phyloP scores from a whole-genome alignment of 2,113 vertebrate species.

The Albula glossodonta region DNA sequence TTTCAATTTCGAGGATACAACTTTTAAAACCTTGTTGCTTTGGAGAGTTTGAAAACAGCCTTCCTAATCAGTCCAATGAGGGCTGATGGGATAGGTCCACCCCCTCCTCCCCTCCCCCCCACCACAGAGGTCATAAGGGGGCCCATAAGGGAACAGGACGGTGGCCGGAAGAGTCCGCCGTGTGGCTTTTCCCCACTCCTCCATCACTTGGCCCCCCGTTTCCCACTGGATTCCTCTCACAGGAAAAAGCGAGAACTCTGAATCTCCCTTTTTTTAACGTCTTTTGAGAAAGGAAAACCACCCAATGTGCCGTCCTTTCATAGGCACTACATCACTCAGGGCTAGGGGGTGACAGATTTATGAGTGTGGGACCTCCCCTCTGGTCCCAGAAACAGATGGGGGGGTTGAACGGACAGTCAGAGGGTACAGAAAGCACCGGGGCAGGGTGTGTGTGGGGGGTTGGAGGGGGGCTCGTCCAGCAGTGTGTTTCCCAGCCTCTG shows the following conservation, averaged over 20 bases:
- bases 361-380: constrained; percentile 63
- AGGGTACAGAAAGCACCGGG: constrained; percentile 72
- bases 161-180: not conserved
- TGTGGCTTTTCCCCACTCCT: not conserved
- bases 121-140: not conserved
- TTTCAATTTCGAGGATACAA: not conserved
- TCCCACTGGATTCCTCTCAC: not conserved
- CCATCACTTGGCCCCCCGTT: not conserved
- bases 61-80: not conserved
- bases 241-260: constrained; percentile 30
- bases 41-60: not conserved
- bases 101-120: not conserved
- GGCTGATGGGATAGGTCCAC: not conserved
- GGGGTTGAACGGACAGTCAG: constrained; percentile 77
- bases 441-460: constrained; percentile 59
- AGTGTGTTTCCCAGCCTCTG: constrained; percentile 67
- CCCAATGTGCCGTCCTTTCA: constrained; percentile 58
- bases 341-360: constrained; percentile 74
- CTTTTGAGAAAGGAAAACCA: constrained; percentile 59
- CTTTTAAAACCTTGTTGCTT: not conserved
- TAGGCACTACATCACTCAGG: constrained; percentile 68
- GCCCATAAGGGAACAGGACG: not conserved
- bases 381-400: constrained; percentile 79
- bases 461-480: constrained; percentile 37
- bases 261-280: not conserved